Conservation (phyloP, 2,888 invertebrate genomes). For the Meliscaeva auricollis region DNA sequence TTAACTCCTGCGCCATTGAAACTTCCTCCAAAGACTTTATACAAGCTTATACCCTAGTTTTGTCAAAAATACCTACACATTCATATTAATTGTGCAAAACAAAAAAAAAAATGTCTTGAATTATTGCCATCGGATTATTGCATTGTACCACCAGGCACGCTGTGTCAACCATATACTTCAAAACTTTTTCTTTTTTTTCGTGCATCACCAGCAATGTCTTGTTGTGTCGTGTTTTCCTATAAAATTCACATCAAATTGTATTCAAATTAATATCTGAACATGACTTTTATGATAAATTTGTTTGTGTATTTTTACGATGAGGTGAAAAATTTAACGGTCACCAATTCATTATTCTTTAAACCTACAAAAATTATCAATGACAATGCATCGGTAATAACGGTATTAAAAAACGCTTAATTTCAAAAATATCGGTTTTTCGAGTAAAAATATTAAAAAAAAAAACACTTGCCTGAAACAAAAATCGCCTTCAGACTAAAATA, state of each 20-base stretch:
- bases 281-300: slow-evolving; percentile 15
- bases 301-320: background rate
- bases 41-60: background rate
- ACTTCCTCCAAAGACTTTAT: background rate
- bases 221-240: slow-evolving; percentile 49
- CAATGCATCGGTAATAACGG: no score
- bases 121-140: slow-evolving; percentile 38
- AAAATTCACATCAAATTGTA: slow-evolving; percentile 62
- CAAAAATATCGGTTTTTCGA: no score
- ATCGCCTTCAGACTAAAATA: no score
- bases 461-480: no score
- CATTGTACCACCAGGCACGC: slow-evolving; percentile 67
- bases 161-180: slow-evolving; percentile 37
- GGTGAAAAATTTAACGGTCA: background rate
- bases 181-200: slow-evolving; percentile 25
- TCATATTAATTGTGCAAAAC: slow-evolving; percentile 4
- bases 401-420: no score
- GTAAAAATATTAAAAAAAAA: no score
- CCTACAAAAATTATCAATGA: no score
- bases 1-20: slow-evolving; percentile 8
- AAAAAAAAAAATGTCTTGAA: slow-evolving; percentile 22
- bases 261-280: slow-evolving; percentile 66
- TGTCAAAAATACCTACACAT: background rate
- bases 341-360: background rate
- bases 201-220: slow-evolving; percentile 40